Evolutionary conservation across 1,140 invertebrate species (phyloP).

Genomic region (Temnothorax nylanderi): DNA sequence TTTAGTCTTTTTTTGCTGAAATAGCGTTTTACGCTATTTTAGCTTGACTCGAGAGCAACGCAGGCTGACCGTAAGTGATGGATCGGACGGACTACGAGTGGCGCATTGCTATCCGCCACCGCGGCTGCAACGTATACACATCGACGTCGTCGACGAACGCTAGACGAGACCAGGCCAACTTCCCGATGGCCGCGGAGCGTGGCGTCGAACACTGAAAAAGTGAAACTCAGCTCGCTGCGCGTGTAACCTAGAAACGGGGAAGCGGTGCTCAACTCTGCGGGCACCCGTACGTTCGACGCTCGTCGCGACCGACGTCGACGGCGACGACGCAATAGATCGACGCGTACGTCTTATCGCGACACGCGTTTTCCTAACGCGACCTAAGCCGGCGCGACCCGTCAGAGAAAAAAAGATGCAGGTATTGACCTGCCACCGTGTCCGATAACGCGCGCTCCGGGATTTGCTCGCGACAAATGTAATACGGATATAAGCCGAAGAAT

Average conservation of each 20-base stretch:
- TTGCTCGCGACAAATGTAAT: not conserved
- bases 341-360: slow-evolving; percentile 30
- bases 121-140: slow-evolving; percentile 27
- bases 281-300: slow-evolving; percentile 60
- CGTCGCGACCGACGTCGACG: not conserved
- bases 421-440: not conserved
- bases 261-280: slow-evolving; percentile 83
- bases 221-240: slow-evolving; percentile 85
- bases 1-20: not conserved
- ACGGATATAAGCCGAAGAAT: not conserved
- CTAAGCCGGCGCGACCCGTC: not conserved
- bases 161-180: slow-evolving; percentile 73
- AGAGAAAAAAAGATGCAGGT: slow-evolving; percentile 32
- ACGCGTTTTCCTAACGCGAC: not conserved
- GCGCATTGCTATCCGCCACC: not conserved
- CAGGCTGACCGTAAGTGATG: not conserved
- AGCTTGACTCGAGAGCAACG: not conserved
- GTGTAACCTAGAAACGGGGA: slow-evolving; percentile 86
- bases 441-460: slow-evolving; percentile 36
- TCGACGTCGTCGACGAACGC: slow-evolving; percentile 56
- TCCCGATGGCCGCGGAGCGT: slow-evolving; percentile 79
- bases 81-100: not conserved
- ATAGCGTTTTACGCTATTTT: not conserved
- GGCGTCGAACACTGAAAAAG: slow-evolving; percentile 85
- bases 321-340: slow-evolving; percentile 47